These are phyloP conservation scores for Formica aserva DNA, from an alignment of 2,888 invertebrate species.

Conservation along the genomic window DNA sequence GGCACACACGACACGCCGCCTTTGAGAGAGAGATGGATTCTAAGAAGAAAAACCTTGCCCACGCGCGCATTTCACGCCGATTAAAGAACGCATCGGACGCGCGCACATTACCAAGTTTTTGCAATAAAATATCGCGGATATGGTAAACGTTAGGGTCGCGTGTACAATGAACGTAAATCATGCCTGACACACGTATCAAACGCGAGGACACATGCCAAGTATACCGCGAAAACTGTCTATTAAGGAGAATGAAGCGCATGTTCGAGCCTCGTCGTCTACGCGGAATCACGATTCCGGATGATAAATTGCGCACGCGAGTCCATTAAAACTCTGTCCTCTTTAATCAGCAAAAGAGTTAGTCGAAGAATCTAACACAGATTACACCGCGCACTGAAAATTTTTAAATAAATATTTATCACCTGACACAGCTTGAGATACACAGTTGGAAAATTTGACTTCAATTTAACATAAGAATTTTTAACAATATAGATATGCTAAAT, in stretches of 20 bases:
- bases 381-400: background rate
- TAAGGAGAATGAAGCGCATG: slow-evolving; percentile 21
- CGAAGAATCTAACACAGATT: background rate
- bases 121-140: slow-evolving; percentile 21
- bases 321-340: background rate
- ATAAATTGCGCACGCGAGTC: slow-evolving; percentile 22
- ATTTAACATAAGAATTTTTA: no score
- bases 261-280: slow-evolving; percentile 35
- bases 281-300: slow-evolving; percentile 36
- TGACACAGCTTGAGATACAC: background rate
- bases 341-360: background rate
- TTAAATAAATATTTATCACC: background rate
- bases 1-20: slow-evolving; percentile 22
- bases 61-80: slow-evolving; percentile 40
- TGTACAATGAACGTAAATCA: slow-evolving; percentile 22
- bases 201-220: background rate
- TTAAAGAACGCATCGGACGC: slow-evolving; percentile 16
- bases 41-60: slow-evolving; percentile 57
- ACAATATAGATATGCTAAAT: no score
- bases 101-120: slow-evolving; percentile 23
- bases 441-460: no score
- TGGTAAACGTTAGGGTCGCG: slow-evolving; percentile 14
- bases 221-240: slow-evolving; percentile 32
- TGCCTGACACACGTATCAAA: slow-evolving; percentile 12
- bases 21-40: slow-evolving; percentile 55